Percentiles rank a stretch among this genome's conserved stretches.
Evolutionary conservation across 2,113 vertebrate genomes (phyloP).

Genomic region (Pseudorhombus dupliciocellatus): DNA sequence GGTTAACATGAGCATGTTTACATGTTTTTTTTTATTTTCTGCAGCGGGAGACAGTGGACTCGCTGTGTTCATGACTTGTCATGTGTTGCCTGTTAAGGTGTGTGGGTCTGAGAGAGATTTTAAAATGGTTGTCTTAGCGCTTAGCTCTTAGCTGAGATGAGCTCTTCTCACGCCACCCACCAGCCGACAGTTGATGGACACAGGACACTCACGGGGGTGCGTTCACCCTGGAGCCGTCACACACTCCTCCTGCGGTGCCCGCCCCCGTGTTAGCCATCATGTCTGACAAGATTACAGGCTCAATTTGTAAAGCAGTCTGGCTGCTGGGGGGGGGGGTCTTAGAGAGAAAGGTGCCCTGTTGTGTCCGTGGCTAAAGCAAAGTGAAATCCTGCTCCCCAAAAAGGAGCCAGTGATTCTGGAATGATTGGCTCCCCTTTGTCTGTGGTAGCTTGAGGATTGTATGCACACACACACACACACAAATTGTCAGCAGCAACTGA

Average conservation of each 20-base stretch:
- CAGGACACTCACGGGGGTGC: conserved; percentile 2
- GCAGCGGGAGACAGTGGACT: too few species aligned
- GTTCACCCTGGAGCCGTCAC: conserved; percentile 35
- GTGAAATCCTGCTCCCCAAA: conserved; percentile 64
- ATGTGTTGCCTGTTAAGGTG: neutral
- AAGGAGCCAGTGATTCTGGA: conserved; percentile 79
- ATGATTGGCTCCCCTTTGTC: conserved; percentile 79
- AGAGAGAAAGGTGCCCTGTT: conserved; percentile 70
- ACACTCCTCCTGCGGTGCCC: conserved; percentile 38
- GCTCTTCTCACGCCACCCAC: neutral
- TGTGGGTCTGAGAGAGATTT: neutral
- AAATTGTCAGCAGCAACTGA: conserved; percentile 1
- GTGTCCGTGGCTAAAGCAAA: conserved; percentile 66
- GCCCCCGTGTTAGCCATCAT: conserved; percentile 64
- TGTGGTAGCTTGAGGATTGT: conserved; percentile 70
- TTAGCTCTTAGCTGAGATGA: neutral
- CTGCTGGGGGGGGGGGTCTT: conserved; percentile 22
- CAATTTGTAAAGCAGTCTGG: conserved; percentile 71
- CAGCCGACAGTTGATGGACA: neutral
- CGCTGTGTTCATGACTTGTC: too few species aligned
- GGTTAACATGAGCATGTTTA: neutral
- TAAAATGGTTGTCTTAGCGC: neutral
- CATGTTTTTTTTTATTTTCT: too few species aligned
- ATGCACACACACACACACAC: conserved; percentile 8
- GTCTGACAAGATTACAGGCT: conserved; percentile 81